A percentile compares a stretch with the other conserved stretches of the same genome.
phyloP scores from a whole-genome alignment of 2,113 vertebrate species.

The Rhea americana region DNA sequence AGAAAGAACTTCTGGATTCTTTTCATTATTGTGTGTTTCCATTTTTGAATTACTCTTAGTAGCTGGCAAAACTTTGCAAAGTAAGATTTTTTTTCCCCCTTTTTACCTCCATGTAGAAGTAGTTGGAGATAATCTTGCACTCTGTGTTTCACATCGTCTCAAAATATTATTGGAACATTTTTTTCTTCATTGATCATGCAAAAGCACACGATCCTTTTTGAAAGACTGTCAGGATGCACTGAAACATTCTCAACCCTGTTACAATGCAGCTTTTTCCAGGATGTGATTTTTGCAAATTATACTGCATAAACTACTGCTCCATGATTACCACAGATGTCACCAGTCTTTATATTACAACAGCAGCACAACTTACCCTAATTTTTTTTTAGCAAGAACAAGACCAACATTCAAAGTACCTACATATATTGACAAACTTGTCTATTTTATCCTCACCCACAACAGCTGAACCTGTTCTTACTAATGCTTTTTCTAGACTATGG shows the following conservation, averaged over 20 bases:
- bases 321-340: not conserved
- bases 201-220: not conserved
- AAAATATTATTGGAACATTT: not conserved
- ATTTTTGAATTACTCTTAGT: not conserved
- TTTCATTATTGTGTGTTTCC: not conserved
- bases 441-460: not conserved
- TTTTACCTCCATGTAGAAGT: not conserved
- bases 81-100: not conserved
- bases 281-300: not conserved
- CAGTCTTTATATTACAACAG: not conserved
- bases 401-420: not conserved
- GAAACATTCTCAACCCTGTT: not conserved
- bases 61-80: not conserved
- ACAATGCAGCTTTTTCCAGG: not conserved
- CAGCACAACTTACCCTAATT: not conserved
- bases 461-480: not conserved
- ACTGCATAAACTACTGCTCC: not conserved
- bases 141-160: not conserved
- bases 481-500: not conserved
- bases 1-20: not conserved
- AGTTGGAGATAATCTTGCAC: not conserved
- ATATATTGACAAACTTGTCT: not conserved
- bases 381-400: not conserved
- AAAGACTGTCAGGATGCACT: not conserved
- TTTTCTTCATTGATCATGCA: not conserved